These are phyloP conservation scores for Sebastes dallii DNA, from an alignment of 2,797 vertebrate genomes.

Conservation along the genomic window DNA sequence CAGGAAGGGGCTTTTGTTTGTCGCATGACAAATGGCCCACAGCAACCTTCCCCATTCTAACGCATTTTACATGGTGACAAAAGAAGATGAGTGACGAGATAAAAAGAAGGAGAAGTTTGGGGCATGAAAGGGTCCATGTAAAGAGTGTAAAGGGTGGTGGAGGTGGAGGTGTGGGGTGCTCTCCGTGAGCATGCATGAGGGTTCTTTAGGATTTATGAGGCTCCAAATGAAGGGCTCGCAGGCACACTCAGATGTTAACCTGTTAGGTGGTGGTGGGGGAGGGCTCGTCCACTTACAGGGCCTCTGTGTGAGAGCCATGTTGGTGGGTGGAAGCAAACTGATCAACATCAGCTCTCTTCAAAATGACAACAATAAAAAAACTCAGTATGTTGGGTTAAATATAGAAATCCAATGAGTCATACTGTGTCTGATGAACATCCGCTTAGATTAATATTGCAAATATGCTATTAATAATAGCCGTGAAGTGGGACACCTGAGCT, in stretches of 20 bases:
- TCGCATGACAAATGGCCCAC: constrained; percentile 72
- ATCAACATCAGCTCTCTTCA: neutral
- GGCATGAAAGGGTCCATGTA: constrained; percentile 24
- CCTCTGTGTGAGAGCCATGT: constrained; percentile 13
- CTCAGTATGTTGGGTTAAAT: neutral
- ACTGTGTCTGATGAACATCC: neutral
- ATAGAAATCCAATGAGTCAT: neutral
- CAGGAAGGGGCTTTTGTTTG: constrained; percentile 55
- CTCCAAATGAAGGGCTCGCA: constrained; percentile 16
- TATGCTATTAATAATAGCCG: neutral
- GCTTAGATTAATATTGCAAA: neutral
- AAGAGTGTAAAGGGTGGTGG: constrained; percentile 17
- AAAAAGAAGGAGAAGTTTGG: neutral
- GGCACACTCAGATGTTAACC: constrained; percentile 22
- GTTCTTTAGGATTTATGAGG: constrained; percentile 45
- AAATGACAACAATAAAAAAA: neutral
- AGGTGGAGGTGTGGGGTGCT: neutral
- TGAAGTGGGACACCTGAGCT: no score
- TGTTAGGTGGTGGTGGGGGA: neutral
- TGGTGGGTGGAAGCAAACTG: neutral
- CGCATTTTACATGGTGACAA: constrained; percentile 44
- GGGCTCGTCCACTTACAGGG: constrained; percentile 9
- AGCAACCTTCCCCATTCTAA: constrained; percentile 45
- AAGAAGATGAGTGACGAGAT: constrained; percentile 51
- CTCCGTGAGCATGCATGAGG: constrained; percentile 16